A percentile compares a stretch with the other conserved stretches of the same genome.
Evolutionary conservation across 2,797 vertebrate species (phyloP).

Genomic region (Ispidina lecontei): DNA sequence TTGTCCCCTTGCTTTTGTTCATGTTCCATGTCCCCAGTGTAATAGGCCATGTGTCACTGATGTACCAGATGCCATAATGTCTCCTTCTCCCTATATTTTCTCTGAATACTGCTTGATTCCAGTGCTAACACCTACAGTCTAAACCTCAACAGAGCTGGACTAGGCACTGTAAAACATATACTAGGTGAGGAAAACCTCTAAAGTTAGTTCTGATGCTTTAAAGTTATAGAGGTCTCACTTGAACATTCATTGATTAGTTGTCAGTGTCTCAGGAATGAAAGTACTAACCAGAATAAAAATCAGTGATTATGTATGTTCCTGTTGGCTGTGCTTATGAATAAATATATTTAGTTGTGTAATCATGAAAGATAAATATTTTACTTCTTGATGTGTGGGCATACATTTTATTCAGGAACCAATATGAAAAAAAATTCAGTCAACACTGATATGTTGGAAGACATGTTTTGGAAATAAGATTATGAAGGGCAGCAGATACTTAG

Average conservation of each 20-base stretch:
- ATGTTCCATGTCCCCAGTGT: not conserved
- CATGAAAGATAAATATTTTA: not conserved
- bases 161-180: not conserved
- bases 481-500: not conserved
- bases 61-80: not conserved
- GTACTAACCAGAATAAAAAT: not conserved
- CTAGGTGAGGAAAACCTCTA: not conserved
- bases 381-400: not conserved
- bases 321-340: not conserved
- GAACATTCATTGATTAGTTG: not conserved
- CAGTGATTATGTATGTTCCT: not conserved
- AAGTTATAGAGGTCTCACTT: not conserved
- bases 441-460: not conserved
- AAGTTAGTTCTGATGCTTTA: not conserved
- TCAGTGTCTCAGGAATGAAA: not conserved
- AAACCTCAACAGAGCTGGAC: not conserved
- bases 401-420: not conserved
- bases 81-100: not conserved
- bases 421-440: not conserved
- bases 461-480: not conserved
- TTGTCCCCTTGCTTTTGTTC: not conserved
- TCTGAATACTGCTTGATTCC: not conserved
- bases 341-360: slow-evolving; percentile 24
- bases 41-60: not conserved
- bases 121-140: not conserved